These are phyloP conservation scores for Diachrysia chrysitis DNA, from an alignment of 2,888 invertebrate species.

Conservation along the genomic window DNA sequence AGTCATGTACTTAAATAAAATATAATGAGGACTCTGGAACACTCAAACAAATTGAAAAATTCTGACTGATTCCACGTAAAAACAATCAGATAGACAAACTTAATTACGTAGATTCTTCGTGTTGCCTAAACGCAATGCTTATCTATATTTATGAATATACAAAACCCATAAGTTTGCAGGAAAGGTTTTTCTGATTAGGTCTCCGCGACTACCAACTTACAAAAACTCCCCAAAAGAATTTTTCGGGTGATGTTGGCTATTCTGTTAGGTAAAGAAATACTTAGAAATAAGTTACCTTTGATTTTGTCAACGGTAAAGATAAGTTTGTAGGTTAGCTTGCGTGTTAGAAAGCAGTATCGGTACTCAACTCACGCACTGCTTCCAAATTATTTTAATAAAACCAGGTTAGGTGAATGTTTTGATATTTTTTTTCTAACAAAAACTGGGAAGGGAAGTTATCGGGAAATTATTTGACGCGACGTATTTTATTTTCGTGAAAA, in stretches of 20 bases:
- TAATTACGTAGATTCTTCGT: constrained; percentile 73
- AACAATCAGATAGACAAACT: constrained; percentile 60
- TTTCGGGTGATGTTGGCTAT: constrained; percentile 41
- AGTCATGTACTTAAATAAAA: constrained; percentile 1
- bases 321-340: constrained; percentile 72
- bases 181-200: constrained; percentile 83
- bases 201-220: constrained; percentile 60
- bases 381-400: constrained; percentile 88
- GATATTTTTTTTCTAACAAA: constrained; percentile 71
- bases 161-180: constrained; percentile 76
- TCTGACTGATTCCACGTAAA: constrained; percentile 43
- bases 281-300: constrained; percentile 42
- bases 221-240: constrained; percentile 27
- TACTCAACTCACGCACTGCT: constrained; percentile 84
- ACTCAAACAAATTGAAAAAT: constrained; percentile 24
- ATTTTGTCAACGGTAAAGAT: constrained; percentile 59
- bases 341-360: constrained; percentile 79
- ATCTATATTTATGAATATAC: constrained; percentile 77
- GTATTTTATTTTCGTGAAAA: constrained; percentile 34
- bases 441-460: constrained; percentile 62
- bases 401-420: constrained; percentile 84
- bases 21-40: not conserved
- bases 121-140: constrained; percentile 71
- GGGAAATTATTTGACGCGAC: constrained; percentile 47
- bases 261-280: constrained; percentile 42